A percentile compares a stretch with the other conserved stretches of the same genome.
These are phyloP conservation scores for Xiphorhynchus elegans DNA, from an alignment of 2,113 vertebrate species.

Conservation along the genomic window DNA sequence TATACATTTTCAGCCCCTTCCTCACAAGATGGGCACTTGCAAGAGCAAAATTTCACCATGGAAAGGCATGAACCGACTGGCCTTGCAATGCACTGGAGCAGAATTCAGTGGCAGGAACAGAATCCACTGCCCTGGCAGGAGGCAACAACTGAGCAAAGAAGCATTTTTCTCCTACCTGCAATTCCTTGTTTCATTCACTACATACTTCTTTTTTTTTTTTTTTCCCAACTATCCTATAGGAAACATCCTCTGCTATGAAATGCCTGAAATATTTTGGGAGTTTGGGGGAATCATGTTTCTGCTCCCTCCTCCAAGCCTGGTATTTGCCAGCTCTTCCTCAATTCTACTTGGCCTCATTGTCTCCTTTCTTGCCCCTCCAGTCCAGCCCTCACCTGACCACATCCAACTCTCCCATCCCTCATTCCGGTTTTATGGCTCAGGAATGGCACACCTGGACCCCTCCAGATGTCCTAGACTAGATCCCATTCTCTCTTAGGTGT, in stretches of 20 bases:
- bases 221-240: background rate
- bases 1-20: background rate
- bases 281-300: background rate
- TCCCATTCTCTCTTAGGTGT: background rate
- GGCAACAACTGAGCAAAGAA: background rate
- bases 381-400: background rate
- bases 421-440: background rate
- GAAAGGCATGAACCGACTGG: background rate
- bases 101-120: background rate
- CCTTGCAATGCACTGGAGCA: background rate
- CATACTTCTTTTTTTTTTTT: background rate
- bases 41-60: background rate
- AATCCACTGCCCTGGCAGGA: background rate
- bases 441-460: background rate
- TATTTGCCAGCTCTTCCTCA: background rate
- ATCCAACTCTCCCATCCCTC: background rate
- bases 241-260: background rate
- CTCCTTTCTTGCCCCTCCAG: background rate
- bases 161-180: background rate
- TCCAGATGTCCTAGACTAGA: background rate
- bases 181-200: background rate
- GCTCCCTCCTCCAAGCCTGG: background rate
- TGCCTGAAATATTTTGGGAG: background rate
- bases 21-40: background rate
- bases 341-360: background rate